phyloP scores from a whole-genome alignment of 2,888 invertebrate species.

The Capitulum mitella region DNA sequence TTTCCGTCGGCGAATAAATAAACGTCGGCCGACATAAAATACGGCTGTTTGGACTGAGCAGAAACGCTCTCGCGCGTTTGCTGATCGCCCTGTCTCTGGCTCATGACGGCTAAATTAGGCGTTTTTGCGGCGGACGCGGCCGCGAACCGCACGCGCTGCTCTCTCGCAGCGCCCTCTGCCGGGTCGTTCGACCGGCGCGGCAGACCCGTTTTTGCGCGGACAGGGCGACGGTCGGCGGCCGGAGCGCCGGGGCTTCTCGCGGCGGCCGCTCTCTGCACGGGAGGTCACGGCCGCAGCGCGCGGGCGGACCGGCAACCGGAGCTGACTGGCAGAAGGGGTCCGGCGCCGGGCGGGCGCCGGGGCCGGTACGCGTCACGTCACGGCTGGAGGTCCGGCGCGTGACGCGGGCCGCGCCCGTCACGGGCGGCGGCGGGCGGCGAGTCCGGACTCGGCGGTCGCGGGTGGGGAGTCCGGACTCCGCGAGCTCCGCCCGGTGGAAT shows the following conservation, averaged over 20 bases:
- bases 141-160: not conserved
- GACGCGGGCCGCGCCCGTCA: too few species aligned
- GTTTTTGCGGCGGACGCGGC: not conserved
- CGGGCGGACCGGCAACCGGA: too few species aligned
- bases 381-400: too few species aligned
- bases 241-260: not conserved
- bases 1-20: not conserved
- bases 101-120: conserved; percentile 9
- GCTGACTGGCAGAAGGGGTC: too few species aligned
- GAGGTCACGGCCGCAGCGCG: too few species aligned
- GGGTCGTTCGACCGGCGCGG: not conserved
- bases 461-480: too few species aligned
- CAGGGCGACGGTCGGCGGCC: not conserved
- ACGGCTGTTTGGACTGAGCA: not conserved
- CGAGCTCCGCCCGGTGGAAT: too few species aligned
- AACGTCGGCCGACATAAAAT: not conserved
- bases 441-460: too few species aligned
- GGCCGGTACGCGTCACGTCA: too few species aligned
- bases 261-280: too few species aligned
- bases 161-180: not conserved
- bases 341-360: too few species aligned
- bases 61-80: not conserved
- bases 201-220: not conserved
- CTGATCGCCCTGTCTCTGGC: not conserved
- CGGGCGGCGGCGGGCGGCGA: too few species aligned